These are phyloP conservation scores for Pantherophis guttatus DNA, from an alignment of 2,113 vertebrate genomes.

Conservation along the genomic window DNA sequence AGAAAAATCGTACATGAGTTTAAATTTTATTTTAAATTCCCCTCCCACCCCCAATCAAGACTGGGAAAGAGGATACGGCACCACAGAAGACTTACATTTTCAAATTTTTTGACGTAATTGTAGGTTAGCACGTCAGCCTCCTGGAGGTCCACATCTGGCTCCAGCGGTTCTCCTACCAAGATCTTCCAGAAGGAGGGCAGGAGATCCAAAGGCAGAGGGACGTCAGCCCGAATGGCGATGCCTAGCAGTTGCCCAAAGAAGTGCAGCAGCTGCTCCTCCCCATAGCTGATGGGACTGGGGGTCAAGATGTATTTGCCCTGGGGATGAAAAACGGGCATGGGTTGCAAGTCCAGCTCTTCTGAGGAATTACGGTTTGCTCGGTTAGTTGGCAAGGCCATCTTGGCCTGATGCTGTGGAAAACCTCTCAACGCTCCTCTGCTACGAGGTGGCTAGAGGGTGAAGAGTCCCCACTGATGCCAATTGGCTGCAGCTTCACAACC, in stretches of 20 bases:
- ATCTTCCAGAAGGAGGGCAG: constrained; percentile 96
- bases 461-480: background rate
- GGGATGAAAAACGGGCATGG: background rate
- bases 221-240: constrained; percentile 90
- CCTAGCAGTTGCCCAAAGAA: constrained; percentile 95
- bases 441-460: accelerated
- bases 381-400: background rate
- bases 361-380: background rate
- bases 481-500: background rate
- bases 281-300: constrained; percentile 88
- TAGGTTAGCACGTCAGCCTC: constrained; percentile 94
- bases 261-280: constrained; percentile 93
- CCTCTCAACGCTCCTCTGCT: background rate
- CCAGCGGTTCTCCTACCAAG: constrained; percentile 84
- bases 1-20: background rate
- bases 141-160: constrained; percentile 87
- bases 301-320: constrained; percentile 95
- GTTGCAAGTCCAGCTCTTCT: background rate
- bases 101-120: constrained; percentile 93
- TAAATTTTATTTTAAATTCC: background rate
- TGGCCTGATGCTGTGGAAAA: background rate
- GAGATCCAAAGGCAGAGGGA: constrained; percentile 93
- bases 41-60: no score
- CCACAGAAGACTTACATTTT: constrained; percentile 73
- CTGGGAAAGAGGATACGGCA: accelerated